phyloP scores from a whole-genome alignment of 2,113 vertebrate genomes.

The Ictalurus furcatus region DNA sequence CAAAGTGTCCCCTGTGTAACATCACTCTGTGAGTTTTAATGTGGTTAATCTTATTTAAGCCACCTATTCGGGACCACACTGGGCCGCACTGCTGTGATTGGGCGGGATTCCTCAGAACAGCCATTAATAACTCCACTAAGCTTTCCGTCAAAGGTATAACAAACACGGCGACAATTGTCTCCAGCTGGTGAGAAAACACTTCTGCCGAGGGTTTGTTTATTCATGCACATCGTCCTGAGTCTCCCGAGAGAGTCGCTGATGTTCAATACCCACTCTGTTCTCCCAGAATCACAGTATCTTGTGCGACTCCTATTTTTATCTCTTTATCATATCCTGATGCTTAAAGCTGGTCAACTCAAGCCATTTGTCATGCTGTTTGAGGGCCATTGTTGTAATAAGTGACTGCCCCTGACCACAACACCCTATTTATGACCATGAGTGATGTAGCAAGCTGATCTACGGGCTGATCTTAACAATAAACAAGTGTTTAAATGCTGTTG shows the following conservation, averaged over 20 bases:
- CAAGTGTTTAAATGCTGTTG: background rate
- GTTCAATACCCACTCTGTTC: background rate
- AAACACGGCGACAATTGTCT: slow-evolving; percentile 15
- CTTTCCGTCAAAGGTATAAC: slow-evolving; percentile 29
- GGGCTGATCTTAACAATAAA: background rate
- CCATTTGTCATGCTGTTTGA: background rate
- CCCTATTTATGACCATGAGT: background rate
- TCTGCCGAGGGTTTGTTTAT: slow-evolving; percentile 46
- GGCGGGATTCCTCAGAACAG: slow-evolving; percentile 56
- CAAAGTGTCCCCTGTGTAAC: background rate
- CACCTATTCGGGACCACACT: background rate
- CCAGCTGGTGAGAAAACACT: slow-evolving; percentile 40
- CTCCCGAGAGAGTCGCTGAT: slow-evolving; percentile 16
- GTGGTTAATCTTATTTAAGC: background rate
- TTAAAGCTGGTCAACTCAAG: background rate
- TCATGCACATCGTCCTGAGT: slow-evolving; percentile 12
- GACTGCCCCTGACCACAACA: background rate
- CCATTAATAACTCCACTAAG: slow-evolving; percentile 65
- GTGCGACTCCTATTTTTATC: background rate
- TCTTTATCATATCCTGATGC: background rate
- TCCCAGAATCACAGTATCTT: background rate
- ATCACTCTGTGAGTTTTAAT: slow-evolving; percentile 4
- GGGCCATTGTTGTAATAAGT: background rate
- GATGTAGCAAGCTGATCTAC: background rate
- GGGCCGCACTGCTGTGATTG: slow-evolving; percentile 35